These are phyloP conservation scores for Dione vanillae DNA, from an alignment of 2,888 invertebrate species.

Conservation along the genomic window DNA sequence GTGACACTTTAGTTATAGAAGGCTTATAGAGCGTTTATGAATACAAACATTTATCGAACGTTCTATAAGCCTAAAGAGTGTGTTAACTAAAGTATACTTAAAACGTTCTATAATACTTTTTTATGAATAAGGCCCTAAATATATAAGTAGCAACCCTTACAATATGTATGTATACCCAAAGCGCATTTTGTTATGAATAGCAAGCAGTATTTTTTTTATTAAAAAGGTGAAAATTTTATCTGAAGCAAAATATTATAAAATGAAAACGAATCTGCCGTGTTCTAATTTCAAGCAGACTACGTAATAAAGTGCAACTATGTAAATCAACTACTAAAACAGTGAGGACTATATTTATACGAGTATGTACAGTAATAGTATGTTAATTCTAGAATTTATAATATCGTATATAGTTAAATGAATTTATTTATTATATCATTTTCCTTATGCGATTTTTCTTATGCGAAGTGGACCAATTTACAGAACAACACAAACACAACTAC, in stretches of 20 bases:
- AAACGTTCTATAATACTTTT: too few relatives aligned
- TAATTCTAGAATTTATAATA: constrained; percentile 15
- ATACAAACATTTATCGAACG: too few relatives aligned
- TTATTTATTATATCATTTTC: too few relatives aligned
- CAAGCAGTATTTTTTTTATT: background rate
- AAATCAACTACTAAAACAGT: constrained; percentile 23
- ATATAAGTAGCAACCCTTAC: background rate
- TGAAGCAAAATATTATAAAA: constrained; percentile 14
- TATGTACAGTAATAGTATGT: constrained; percentile 16
- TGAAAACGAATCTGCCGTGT: constrained; percentile 1
- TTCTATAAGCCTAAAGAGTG: too few relatives aligned
- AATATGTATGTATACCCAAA: background rate
- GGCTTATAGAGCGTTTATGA: too few relatives aligned
- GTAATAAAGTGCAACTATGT: constrained; percentile 23
- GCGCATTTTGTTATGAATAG: background rate
- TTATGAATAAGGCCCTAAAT: too few relatives aligned
- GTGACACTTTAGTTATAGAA: too few relatives aligned
- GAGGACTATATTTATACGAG: constrained; percentile 14
- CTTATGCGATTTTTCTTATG: background rate
- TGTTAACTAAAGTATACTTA: too few relatives aligned
- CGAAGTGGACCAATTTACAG: background rate
- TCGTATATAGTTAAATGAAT: background rate
- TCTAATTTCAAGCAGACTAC: constrained; percentile 20
- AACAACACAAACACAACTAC: too few relatives aligned
- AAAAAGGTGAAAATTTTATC: background rate